Evolutionary conservation across 2,113 vertebrate genomes (phyloP), one percentile per base, ranked within the genome.

Genomic region (Athene cunicularia): DNA sequence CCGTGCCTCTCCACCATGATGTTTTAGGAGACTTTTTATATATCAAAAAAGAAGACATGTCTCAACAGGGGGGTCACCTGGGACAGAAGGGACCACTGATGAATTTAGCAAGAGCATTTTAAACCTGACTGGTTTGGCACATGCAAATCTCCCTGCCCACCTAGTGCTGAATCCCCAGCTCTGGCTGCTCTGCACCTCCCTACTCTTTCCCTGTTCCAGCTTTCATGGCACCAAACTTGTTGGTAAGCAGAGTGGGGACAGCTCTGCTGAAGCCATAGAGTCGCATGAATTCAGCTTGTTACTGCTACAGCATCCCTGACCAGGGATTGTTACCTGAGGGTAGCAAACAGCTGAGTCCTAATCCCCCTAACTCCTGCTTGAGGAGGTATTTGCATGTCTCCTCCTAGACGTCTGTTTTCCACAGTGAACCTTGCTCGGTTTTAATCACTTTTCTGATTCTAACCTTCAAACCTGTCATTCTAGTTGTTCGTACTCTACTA

Each of bases 221-320:
- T 5, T 11, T 88, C 15, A 39, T 0, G 4, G 53, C 35, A 45
- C 41, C n/a, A 74, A 58, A 41, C 6, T 62, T 41, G 37, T 5
- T 16, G 4, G 1, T 26, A 15, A 74, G 56, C 22, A 11, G 1
- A 16, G 17, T 9, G 32, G 28, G 50, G 14, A 67, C 50, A 71
- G 9, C 37, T 67, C 59, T 63, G 37, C 47, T 47, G 37, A 62
- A 76, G 52, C 28, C 52, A 63, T 0, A 21, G 83, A 63, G 22
- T 4, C 6, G 18, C 1, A 0, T 12, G 47, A 86, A 50, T 60
- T 35, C 0, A 0, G 21, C 70, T 89, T 56, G 14, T 39, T 33
- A 50, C 15, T 3, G 4, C 41, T 55, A 30, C 32, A 56, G 37
- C 37, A 39, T 37, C 23, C 10, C 49, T 15, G 12, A 59, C 28